phyloP scores from a whole-genome alignment of 2,888 invertebrate species.

The Trachelus iudaicus region DNA sequence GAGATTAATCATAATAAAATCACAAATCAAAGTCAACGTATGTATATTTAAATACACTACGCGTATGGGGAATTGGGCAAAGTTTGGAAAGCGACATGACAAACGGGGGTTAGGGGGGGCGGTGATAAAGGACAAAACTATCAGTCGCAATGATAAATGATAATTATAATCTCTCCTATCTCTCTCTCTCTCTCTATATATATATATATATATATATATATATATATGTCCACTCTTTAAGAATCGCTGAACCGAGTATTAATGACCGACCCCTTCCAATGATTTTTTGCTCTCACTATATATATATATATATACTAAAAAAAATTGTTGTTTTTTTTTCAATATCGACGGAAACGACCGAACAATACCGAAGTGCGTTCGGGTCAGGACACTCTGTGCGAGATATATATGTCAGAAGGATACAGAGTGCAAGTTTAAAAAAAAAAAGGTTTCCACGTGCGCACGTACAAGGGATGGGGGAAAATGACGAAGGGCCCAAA shows the following conservation, averaged over 20 bases:
- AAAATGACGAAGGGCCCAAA: not conserved
- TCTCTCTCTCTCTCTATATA: slow-evolving; percentile 22
- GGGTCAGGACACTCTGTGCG: not conserved
- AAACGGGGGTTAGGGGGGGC: rapidly evolving
- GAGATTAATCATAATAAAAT: not conserved
- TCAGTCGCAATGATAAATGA: not conserved
- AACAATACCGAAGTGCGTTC: not conserved
- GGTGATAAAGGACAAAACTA: not conserved
- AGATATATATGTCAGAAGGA: not conserved
- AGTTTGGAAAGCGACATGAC: not conserved
- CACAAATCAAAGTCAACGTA: not conserved
- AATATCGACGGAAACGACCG: not conserved
- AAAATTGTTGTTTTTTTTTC: not conserved
- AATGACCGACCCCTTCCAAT: not conserved
- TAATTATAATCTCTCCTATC: slow-evolving; percentile 10
- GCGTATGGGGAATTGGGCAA: not conserved
- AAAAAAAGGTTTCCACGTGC: not conserved
- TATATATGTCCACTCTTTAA: slow-evolving; percentile 13
- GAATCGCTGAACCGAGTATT: not conserved
- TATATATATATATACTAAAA: not conserved
- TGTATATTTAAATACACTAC: not conserved
- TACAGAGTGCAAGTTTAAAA: not conserved
- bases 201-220: too few relatives aligned
- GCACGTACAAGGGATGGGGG: not conserved
- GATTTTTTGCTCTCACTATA: not conserved